Base-by-base conservation (phyloP, 2,797 vertebrate genomes). In the Enteromius trimaculatus region DNA sequence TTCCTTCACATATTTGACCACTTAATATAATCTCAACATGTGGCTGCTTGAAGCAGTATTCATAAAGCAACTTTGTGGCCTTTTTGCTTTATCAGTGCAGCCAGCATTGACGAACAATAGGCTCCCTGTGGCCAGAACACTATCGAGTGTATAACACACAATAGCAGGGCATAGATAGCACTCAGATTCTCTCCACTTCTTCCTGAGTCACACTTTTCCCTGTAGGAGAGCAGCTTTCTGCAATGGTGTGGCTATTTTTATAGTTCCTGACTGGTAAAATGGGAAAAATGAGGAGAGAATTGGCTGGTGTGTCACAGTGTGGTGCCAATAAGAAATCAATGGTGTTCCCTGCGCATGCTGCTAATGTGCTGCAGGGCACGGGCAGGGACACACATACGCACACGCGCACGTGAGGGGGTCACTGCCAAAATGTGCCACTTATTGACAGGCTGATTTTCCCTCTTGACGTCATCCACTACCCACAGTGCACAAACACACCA, bases 281-380 rank as follows among this genome's bases (percentile, higher is more conserved):
- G 23, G 71, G 77, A 62, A 74, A 81, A 76, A 77, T 65, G 26
- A 82, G 66, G 44, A 6, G 64, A 51, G 49, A 19, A 70, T 58
- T 17, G 72, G 80, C 84, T 58, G 76, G 49, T 79, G 74, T 77
- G 65, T 80, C 80, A 79, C 84, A 72, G 84, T 29, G 44, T 74
- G 81, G 70, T 47, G 71, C 49, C 69, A 72, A 82, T 70, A 51
- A 83, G 68, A 83, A 85, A 88, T 87, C 87, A 69, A 88, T 88
- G 78, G 37, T 17, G 64, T 68, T 87, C 49, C 72, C 84, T 49
- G 23, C 5, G 31, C 72, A 81, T 64, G 69, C 86, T 66, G 80
- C 71, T 84, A 62, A 86, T 51, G 71, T 65, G 64, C 53, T 70
- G 49, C 16, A 13, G 62, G 44, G 42, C 23, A 49, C 47, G 42